Percentiles rank a stretch among this genome's conserved stretches.
Evolutionary conservation across 2,888 invertebrate genomes (phyloP).

Genomic region (Drosophila pullipes): DNA sequence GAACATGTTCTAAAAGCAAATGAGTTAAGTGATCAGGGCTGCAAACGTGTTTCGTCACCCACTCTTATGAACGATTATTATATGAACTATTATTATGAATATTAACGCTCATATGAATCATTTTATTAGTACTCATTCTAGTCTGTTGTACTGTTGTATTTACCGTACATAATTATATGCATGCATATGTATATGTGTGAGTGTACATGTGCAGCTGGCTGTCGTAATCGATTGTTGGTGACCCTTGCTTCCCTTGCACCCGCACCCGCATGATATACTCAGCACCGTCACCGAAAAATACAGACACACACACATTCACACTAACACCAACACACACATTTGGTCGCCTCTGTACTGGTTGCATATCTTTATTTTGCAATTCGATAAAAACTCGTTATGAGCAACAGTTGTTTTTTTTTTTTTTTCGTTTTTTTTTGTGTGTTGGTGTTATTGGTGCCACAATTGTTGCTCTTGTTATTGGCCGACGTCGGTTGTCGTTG

Average conservation of each 20-base stretch:
- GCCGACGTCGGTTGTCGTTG: slow-evolving; percentile 56
- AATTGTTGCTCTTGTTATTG: slow-evolving; percentile 80
- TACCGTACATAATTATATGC: slow-evolving; percentile 21
- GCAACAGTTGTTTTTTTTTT: slow-evolving; percentile 59
- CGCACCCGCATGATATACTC: slow-evolving; percentile 48
- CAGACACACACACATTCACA: slow-evolving; percentile 10
- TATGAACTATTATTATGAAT: slow-evolving; percentile 2
- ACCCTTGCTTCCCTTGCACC: slow-evolving; percentile 44
- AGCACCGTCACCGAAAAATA: slow-evolving; percentile 15
- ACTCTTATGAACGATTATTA: not conserved
- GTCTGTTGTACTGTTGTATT: slow-evolving; percentile 13
- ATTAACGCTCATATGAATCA: slow-evolving; percentile 10
- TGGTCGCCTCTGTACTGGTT: slow-evolving; percentile 60
- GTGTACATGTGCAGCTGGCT: slow-evolving; percentile 36
- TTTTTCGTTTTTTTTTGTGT: slow-evolving; percentile 19
- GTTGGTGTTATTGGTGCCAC: slow-evolving; percentile 76
- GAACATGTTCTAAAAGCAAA: not conserved
- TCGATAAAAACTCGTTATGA: slow-evolving; percentile 78
- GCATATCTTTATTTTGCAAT: slow-evolving; percentile 79
- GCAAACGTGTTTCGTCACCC: not conserved
- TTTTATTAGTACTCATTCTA: slow-evolving; percentile 27
- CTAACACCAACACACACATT: slow-evolving; percentile 40
- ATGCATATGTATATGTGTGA: not conserved
- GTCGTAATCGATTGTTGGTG: slow-evolving; percentile 61
- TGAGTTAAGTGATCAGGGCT: not conserved